phyloP scores from a whole-genome alignment of 2,797 vertebrate species.

The Simalia tracyae region DNA sequence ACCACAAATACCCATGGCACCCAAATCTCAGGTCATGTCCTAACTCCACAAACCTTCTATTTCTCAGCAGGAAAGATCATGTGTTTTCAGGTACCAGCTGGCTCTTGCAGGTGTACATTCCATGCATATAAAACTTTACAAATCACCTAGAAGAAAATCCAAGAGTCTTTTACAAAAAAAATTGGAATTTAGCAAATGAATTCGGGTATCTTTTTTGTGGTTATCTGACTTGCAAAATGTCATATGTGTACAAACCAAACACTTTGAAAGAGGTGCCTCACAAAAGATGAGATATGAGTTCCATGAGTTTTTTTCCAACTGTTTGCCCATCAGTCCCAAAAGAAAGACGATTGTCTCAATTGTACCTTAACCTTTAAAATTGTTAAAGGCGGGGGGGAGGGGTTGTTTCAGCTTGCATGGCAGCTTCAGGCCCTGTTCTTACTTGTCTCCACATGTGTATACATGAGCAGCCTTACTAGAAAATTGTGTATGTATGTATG shows the following conservation, averaged over 20 bases:
- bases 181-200: background rate
- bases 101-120: background rate
- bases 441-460: background rate
- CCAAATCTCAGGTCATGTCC: background rate
- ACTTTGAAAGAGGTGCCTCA: background rate
- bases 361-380: no score
- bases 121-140: background rate
- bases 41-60: background rate
- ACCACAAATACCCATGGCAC: background rate
- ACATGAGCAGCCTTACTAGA: background rate
- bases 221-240: background rate
- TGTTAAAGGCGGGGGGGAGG: background rate
- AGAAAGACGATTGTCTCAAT: no score
- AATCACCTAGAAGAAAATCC: background rate
- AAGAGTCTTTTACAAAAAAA: background rate
- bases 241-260: background rate
- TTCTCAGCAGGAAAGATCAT: background rate
- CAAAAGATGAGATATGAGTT: background rate
- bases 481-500: background rate
- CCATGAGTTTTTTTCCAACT: no score
- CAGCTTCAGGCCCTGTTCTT: background rate
- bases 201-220: background rate
- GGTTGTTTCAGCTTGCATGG: background rate
- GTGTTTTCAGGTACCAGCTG: background rate
- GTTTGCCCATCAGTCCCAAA: no score